phyloP scores from a whole-genome alignment of 2,113 vertebrate genomes.

The Tamias sibiricus region DNA sequence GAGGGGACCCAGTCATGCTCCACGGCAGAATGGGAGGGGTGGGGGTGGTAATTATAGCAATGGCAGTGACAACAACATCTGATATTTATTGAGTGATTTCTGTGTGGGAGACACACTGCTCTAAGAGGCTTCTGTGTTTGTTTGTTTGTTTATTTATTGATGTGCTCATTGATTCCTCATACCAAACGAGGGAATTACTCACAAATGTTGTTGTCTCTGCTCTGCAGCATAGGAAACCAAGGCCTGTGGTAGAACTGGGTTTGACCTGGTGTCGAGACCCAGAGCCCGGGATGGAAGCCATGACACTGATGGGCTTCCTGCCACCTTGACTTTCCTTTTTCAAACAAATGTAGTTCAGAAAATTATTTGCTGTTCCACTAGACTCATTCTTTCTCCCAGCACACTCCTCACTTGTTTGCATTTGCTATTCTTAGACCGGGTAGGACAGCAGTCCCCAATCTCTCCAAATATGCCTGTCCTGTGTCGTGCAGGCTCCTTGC shows the following conservation, averaged over 20 bases:
- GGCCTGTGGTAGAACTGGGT: not conserved
- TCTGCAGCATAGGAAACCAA: not conserved
- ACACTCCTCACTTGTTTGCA: rapidly evolving
- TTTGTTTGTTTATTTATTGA: too few species aligned
- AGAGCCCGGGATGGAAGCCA: rapidly evolving
- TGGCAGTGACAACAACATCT: rapidly evolving
- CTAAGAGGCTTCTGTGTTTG: rapidly evolving
- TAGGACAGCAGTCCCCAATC: rapidly evolving
- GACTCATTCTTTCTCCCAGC: not conserved
- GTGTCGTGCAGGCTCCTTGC: rapidly evolving
- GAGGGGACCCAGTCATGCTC: rapidly evolving
- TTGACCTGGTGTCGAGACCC: not conserved
- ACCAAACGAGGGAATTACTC: rapidly evolving
- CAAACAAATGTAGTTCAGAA: rapidly evolving
- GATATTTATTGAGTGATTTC: rapidly evolving
- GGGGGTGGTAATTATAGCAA: rapidly evolving
- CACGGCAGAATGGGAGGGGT: not conserved
- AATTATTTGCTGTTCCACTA: not conserved
- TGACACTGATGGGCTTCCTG: not conserved
- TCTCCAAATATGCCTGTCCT: rapidly evolving
- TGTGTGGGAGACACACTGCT: rapidly evolving
- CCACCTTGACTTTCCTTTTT: not conserved
- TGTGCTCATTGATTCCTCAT: not conserved
- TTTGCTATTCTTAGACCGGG: not conserved
- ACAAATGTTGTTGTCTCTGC: rapidly evolving